Evolutionary conservation across 2,113 vertebrate genomes (phyloP).

Genomic region (Nyctereutes procyonoides): DNA sequence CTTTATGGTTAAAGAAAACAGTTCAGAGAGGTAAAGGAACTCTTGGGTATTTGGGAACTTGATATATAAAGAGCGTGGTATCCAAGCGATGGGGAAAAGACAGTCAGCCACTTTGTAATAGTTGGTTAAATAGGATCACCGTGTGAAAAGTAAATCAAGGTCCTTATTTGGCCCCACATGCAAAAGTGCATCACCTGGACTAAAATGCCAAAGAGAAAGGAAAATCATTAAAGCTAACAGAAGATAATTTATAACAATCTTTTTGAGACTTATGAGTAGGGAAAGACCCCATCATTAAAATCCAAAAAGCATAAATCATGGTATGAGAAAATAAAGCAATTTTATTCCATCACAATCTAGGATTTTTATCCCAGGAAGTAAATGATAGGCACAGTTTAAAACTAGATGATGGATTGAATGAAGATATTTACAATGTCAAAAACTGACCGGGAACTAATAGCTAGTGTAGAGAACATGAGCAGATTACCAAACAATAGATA

Average conservation of each 20-base stretch:
- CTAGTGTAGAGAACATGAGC: not conserved
- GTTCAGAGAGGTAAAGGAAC: not conserved
- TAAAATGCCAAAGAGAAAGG: not conserved
- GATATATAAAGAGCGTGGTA: not conserved
- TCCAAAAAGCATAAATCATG: not conserved
- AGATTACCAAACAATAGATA: not conserved
- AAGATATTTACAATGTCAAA: not conserved
- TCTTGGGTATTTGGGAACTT: not conserved
- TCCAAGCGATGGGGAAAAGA: not conserved
- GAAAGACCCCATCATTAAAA: not conserved
- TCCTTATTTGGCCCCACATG: not conserved
- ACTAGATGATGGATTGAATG: not conserved
- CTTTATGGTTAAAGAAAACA: not conserved
- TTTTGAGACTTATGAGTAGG: not conserved
- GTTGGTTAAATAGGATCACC: not conserved
- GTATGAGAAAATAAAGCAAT: not conserved
- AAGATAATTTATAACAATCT: not conserved
- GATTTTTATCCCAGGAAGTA: not conserved
- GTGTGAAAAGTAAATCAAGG: not conserved
- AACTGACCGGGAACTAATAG: not conserved
- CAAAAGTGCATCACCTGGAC: not conserved
- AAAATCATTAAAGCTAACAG: not conserved
- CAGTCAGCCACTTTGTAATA: not conserved
- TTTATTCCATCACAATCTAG: not conserved
- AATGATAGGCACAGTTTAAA: not conserved